Conservation (phyloP, 2,113 vertebrate species). For the Python bivittatus region DNA sequence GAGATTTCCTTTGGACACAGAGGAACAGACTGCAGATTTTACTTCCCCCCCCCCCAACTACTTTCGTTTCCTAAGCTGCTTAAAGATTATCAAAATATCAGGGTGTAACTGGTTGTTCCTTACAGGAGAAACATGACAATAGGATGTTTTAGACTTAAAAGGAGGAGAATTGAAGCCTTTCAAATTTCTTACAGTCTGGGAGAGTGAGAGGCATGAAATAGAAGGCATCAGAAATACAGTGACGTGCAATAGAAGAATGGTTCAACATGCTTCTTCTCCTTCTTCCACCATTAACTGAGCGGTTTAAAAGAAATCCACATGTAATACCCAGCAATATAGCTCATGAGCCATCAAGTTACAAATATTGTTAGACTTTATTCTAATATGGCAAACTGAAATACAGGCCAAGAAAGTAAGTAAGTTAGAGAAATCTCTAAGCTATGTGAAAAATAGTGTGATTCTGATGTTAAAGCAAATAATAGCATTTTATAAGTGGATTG, state of each 20-base stretch:
- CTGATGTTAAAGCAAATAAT: background rate
- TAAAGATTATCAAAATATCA: background rate
- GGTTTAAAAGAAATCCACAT: background rate
- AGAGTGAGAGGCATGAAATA: background rate
- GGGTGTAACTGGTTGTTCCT: background rate
- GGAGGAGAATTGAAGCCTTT: background rate
- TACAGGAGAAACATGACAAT: background rate
- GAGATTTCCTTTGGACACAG: too few species aligned
- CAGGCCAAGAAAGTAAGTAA: accelerated
- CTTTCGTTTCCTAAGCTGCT: background rate
- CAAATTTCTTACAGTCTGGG: too few species aligned
- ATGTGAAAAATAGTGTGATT: background rate
- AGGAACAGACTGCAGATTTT: background rate
- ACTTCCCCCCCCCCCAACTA: too few species aligned
- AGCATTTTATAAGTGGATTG: background rate
- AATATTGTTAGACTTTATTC: background rate
- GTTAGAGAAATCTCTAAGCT: background rate
- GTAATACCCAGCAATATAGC: background rate
- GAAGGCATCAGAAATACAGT: background rate
- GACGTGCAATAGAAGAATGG: background rate
- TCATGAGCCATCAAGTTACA: background rate
- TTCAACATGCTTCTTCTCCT: too few species aligned
- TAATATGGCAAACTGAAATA: background rate
- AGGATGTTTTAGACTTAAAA: background rate
- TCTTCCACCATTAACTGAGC: background rate